Evolutionary conservation across 2,797 vertebrate species (phyloP), one percentile per base, ranked within the genome.

Genomic region (Danio jaintianensis): DNA sequence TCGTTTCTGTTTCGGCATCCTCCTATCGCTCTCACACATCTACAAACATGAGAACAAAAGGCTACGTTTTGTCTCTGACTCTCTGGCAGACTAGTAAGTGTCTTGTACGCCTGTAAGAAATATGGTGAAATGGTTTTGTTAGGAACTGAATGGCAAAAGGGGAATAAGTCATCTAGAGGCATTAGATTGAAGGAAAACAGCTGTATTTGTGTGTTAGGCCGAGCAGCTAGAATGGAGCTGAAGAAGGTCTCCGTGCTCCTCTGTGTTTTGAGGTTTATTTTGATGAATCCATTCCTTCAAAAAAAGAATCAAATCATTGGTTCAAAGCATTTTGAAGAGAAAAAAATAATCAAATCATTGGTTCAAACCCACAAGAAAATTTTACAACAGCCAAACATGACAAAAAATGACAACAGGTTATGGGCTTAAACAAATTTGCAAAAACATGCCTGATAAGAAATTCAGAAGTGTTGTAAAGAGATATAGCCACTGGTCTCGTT

Each of bases 111-210:
- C 67, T 52, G 38, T 36, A 29, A 36, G 47, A 79, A 53, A 78
- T 68, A 47, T 78, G n/a, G 64, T 61, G n/a, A 7, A 61, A 61
- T 47, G 12, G 6, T 45, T n/a, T 22, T 22, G 12, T 50, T 16
- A n/a, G 36, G 7, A 18, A 18, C 36, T 13, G 15, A 56, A 50
- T 40, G 16, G 7, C 58, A 52, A 64, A 71, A 45, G 43, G 29
- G n/a, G 50, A 58, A 63, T 40, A 48, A 50, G 22, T 36, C 29
- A 66, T n/a, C 7, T 56, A 66, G 48, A 77, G n/a, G 50, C 48
- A 55, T 75, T 13, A 47, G 45, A 81, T 74, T 81, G 18, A 83
- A 80, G 40, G 13, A 63, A 58, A 71, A 78, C 53, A 55, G 40
- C 15, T 73, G 29, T 70, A 48, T 80, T 74, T 42, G 80, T 61